Conservation (phyloP, 2,797 vertebrate species). For the Astyanax mexicanus region DNA sequence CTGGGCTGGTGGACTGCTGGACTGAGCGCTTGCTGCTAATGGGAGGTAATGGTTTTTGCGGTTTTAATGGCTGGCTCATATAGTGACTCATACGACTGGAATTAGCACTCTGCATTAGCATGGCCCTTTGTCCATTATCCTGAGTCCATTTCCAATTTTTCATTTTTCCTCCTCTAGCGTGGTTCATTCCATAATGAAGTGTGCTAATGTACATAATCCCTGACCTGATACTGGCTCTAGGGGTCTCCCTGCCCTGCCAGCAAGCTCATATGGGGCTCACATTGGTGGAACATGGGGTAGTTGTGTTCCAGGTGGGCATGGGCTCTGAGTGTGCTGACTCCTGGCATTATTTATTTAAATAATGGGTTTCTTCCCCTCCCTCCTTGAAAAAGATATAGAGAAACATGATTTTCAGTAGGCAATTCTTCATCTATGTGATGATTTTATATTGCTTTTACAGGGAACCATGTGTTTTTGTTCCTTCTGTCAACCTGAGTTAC, state of each 20-base stretch:
- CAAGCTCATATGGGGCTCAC: no score
- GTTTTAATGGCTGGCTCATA: slow-evolving; percentile 68
- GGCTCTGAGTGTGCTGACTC: no score
- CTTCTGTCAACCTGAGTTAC: no score
- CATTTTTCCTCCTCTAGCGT: slow-evolving; percentile 52
- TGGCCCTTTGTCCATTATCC: slow-evolving; percentile 61
- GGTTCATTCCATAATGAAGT: slow-evolving; percentile 63
- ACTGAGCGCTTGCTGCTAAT: slow-evolving; percentile 70
- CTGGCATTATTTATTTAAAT: no score
- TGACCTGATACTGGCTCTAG: slow-evolving; percentile 54
- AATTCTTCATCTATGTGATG: no score
- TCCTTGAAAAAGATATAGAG: no score
- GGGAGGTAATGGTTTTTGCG: slow-evolving; percentile 75
- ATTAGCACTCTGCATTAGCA: slow-evolving; percentile 61
- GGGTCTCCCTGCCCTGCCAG: slow-evolving; percentile 46
- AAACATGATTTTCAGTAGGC: no score
- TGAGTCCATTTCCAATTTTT: slow-evolving; percentile 24
- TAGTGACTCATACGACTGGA: slow-evolving; percentile 59
- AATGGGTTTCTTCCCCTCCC: no score
- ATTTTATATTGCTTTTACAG: no score
- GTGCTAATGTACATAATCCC: slow-evolving; percentile 61
- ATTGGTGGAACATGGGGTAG: no score
- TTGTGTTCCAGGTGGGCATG: no score
- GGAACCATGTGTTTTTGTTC: no score
- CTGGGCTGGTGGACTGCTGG: slow-evolving; percentile 50